Evolutionary conservation across 2,888 invertebrate species (phyloP), one percentile per base, ranked within the genome.

Genomic region (Drosophila paracracens): DNA sequence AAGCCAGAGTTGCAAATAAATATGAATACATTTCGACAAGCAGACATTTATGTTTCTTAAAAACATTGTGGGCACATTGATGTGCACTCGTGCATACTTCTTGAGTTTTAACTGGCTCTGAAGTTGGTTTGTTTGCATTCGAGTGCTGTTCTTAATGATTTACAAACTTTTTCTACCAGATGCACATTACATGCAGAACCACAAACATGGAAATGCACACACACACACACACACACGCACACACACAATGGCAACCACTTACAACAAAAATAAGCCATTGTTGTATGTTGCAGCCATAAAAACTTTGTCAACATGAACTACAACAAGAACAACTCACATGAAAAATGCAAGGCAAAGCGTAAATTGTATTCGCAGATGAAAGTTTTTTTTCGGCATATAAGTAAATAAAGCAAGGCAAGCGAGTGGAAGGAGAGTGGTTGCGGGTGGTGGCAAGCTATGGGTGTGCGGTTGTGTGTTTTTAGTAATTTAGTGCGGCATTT

Each of bases 401-500:
- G 76, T 73, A 76, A 76, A 76, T 62, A 74, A 69, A 29, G 29
- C 40, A 65, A 31, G 11, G n/a, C 29, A 31, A 35, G 13, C 25
- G 48, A 46, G n/a, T 21, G 40, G 35, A 38, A 7, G 33, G 27
- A n/a, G 8, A 7, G 31, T 31, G 11, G 27, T 35, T 21, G 43
- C 27, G 21, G 11, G 38, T 35, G 21, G 4, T 2, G 29, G 1
- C 31, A 21, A 11, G 51, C 50, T 48, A 58, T 51, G 69, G 60
- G 65, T 64, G 80, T 68, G 67, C 11, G 53, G 67, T 64, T 77
- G 74, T 62, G 79, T 72, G 68, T 74, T 75, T 46, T 72, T 69
- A 72, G 86, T 79, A 72, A 83, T 82, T 83, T 83, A 83, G 83
- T 85, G 81, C 73, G 72, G 73, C 83, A 79, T 82, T 85, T 76